A percentile compares a stretch with the other conserved stretches of the same genome.
Conservation (phyloP, 2,113 vertebrate genomes). For the Aplodontia rufa region DNA sequence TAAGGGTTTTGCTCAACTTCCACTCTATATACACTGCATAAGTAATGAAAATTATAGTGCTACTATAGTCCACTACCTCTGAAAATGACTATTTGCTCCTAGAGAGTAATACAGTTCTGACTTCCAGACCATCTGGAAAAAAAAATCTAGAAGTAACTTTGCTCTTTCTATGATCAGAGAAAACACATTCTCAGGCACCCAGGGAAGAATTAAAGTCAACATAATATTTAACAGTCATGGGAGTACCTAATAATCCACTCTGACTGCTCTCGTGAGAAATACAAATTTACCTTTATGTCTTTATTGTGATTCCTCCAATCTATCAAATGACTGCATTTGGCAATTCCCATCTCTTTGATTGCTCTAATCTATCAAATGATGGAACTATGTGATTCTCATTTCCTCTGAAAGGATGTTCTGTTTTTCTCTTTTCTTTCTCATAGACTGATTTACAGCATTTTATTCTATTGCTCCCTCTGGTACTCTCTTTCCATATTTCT, state of each 20-base stretch:
- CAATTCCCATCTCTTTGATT: slow-evolving; percentile 61
- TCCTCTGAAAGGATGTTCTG: slow-evolving; percentile 53
- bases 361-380: slow-evolving; percentile 69
- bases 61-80: neutral
- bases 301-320: slow-evolving; percentile 63
- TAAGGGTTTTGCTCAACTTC: slow-evolving; percentile 35
- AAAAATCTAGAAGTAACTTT: slow-evolving; percentile 46
- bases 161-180: slow-evolving; percentile 41
- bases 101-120: slow-evolving; percentile 49
- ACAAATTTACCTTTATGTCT: slow-evolving; percentile 64
- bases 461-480: slow-evolving; percentile 54
- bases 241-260: slow-evolving; percentile 55
- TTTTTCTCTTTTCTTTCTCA: slow-evolving; percentile 52
- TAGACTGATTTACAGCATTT: slow-evolving; percentile 65
- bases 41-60: slow-evolving; percentile 33
- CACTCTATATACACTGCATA: neutral
- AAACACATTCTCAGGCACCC: slow-evolving; percentile 65
- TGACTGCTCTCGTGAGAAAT: slow-evolving; percentile 65
- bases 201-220: slow-evolving; percentile 68
- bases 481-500: slow-evolving; percentile 64
- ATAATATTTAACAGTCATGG: slow-evolving; percentile 74
- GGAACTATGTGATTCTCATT: slow-evolving; percentile 55
- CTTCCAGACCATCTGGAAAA: slow-evolving; percentile 3
- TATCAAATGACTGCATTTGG: slow-evolving; percentile 67
- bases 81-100: slow-evolving; percentile 50